Evolutionary conservation across 1,140 invertebrate genomes (phyloP), one percentile per base, ranked within the genome.

Genomic region (Eubasilissa regina): DNA sequence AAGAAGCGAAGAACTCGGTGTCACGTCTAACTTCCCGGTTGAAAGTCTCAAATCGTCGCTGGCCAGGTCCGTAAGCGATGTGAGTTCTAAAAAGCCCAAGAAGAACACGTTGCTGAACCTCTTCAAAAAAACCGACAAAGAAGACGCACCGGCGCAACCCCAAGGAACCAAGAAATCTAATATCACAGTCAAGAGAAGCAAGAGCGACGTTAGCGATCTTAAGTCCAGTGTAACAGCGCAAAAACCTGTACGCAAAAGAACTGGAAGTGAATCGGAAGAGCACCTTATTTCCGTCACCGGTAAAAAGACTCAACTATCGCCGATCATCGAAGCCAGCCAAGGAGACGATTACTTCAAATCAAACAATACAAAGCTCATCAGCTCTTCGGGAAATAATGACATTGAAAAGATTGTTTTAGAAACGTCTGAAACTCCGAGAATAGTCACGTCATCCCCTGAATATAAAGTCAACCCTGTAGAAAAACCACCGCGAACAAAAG

Each of bases 251-350:
- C 84, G 87, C 19, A 90, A 89, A 83, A 86, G 88, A 85, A 87
- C 89, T 0, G 88, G 89, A 35, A 89, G 88, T 81, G 88, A 89
- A 84, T 88, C 88, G 48, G 88, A 89, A 85, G 89, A 90, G 83
- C 89, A 89, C 81, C 84, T 89, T n/a, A 90, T 88, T 77, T 90
- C 88, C 7, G 83, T 89, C 25, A 84, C 87, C 82, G 89, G 88
- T 75, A 90, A 90, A 77, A 93, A 92, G 84, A 91, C 92, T 73
- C 94, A 94, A 83, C 83, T 95, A n/a, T 94, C 93, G 15, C 94
- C 94, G 0, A 95, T 95, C 76, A 95, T 94, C 68, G 94, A 95
- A 87, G 85, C 91, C 87, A 86, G 90, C 84, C 89, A 92, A 82
- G 84, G 90, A 53, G 92, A 93, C 85, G 93, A 94, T 83, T 94